Conservation (phyloP, 2,888 invertebrate species). For the Meloe dianella region DNA sequence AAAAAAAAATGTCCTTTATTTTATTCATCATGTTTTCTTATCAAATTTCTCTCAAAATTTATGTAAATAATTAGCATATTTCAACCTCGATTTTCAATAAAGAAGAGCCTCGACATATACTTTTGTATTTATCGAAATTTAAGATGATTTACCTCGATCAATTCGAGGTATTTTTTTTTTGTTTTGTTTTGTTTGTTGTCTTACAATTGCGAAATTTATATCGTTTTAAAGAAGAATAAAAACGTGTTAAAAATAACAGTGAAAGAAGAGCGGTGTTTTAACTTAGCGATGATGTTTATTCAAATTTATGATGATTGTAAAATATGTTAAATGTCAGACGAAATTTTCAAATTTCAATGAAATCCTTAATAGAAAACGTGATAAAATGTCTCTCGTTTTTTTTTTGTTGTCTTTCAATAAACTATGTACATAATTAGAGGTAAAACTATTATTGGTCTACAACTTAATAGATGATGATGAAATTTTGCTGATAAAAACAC, state of each 20-base stretch:
- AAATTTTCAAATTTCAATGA: not conserved
- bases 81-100: not conserved
- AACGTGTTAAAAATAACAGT: not conserved
- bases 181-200: not conserved
- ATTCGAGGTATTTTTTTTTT: not conserved
- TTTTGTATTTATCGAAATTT: too few species aligned
- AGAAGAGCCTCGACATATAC: not conserved
- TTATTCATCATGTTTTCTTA: not conserved
- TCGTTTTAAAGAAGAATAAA: not conserved
- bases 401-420: not conserved
- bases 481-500: not conserved
- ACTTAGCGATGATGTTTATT: not conserved
- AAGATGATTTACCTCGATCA: not conserved
- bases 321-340: not conserved
- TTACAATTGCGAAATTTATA: not conserved
- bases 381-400: not conserved
- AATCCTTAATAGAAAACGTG: constrained; percentile 1
- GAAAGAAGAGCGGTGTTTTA: not conserved
- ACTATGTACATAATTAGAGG: not conserved
- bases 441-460: not conserved
- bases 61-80: not conserved
- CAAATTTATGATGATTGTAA: not conserved
- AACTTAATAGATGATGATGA: not conserved
- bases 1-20: not conserved
- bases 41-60: not conserved